phyloP scores from a whole-genome alignment of 92 coral and sea anemone species.

The Scolanthus callimorphus region DNA sequence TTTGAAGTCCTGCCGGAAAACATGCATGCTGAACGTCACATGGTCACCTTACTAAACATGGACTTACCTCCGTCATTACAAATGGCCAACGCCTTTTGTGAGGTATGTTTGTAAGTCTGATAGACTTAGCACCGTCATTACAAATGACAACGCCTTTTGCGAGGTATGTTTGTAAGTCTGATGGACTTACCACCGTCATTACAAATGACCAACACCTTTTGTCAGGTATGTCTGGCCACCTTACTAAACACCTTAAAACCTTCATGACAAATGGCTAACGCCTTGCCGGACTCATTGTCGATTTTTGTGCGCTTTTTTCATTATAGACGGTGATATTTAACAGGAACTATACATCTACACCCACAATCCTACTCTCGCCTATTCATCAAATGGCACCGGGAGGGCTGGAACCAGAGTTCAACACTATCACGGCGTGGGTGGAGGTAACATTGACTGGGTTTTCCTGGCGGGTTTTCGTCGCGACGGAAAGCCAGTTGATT shows the following conservation, averaged over 20 bases:
- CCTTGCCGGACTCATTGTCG: too few species aligned
- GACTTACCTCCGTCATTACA: conserved; percentile 15
- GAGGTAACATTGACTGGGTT: conserved; percentile 45
- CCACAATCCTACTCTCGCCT: conserved; percentile 69
- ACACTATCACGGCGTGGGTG: conserved; percentile 77
- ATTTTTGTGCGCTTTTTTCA: too few species aligned
- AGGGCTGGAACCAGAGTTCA: conserved; percentile 45
- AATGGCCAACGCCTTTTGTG: conserved; percentile 65
- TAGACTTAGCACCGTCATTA: too few species aligned
- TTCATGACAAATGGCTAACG: too few species aligned
- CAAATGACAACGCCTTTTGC: too few species aligned
- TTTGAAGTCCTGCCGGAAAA: conserved; percentile 46
- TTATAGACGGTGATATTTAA: conserved; percentile 17
- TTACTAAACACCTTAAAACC: too few species aligned
- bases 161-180: too few species aligned
- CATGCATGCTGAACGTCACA: conserved; percentile 16
- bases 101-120: too few species aligned
- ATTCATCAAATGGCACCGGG: conserved; percentile 40
- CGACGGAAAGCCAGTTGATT: too few species aligned
- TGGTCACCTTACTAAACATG: conserved; percentile 31
- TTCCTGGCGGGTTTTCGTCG: background rate
- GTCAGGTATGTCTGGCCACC: background rate
- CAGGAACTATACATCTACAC: conserved; percentile 28
- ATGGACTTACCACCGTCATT: too few species aligned
- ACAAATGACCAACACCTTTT: background rate